Evolutionary conservation across 1,140 invertebrate genomes (phyloP).

Genomic region (Bombyx mandarina): DNA sequence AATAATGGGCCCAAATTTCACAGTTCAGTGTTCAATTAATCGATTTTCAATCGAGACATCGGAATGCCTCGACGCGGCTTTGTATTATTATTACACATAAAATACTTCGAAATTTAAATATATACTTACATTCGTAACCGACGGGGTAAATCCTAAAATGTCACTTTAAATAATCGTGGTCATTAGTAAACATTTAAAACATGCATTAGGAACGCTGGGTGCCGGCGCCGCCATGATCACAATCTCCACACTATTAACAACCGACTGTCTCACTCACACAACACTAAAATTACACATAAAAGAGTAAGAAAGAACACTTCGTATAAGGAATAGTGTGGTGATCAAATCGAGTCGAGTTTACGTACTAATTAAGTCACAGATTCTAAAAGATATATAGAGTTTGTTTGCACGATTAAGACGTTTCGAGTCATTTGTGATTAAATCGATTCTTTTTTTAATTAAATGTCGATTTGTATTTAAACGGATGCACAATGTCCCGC

Average conservation of each 20-base stretch:
- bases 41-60: not conserved
- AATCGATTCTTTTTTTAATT: slow-evolving; percentile 14
- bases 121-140: not conserved
- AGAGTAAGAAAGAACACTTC: slow-evolving; percentile 20
- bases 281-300: slow-evolving; percentile 3
- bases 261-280: slow-evolving; percentile 23
- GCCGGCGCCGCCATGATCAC: slow-evolving; percentile 53
- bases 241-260: slow-evolving; percentile 39
- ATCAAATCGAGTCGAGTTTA: slow-evolving; percentile 50
- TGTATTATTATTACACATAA: slow-evolving; percentile 1
- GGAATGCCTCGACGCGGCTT: not conserved
- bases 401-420: too few relatives aligned
- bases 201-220: slow-evolving; percentile 56
- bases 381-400: slow-evolving; percentile 32
- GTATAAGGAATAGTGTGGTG: slow-evolving; percentile 56
- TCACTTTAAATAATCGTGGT: slow-evolving; percentile 68
- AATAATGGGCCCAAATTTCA: too few relatives aligned
- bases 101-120: slow-evolving; percentile 1
- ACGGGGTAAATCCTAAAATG: slow-evolving; percentile 52
- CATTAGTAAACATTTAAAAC: slow-evolving; percentile 69
- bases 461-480: slow-evolving; percentile 40
- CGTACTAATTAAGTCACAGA: slow-evolving; percentile 61
- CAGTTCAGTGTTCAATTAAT: not conserved
- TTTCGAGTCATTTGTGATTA: too few relatives aligned
- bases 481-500: slow-evolving; percentile 19